Conservation (phyloP, 2,797 vertebrate species). For the Alcedo atthis region DNA sequence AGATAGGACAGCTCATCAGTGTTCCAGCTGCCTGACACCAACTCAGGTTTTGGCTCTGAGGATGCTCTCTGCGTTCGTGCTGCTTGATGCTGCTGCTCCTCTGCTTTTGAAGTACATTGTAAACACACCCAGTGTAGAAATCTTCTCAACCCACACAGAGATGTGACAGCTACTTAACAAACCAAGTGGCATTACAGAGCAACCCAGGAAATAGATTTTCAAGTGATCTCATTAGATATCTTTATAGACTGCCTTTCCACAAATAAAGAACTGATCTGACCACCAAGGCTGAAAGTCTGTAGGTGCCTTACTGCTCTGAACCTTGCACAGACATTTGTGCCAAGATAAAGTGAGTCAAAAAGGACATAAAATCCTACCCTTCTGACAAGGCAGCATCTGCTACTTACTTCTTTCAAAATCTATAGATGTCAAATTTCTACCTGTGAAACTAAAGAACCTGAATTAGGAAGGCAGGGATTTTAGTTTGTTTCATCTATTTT, state of each 20-base stretch:
- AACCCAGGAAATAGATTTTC: background rate
- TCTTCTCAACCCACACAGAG: background rate
- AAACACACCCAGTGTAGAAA: background rate
- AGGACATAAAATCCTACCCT: background rate
- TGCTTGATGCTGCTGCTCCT: background rate
- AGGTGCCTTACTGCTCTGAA: background rate
- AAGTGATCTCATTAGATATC: rapidly evolving
- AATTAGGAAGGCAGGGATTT: background rate
- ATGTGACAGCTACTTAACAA: background rate
- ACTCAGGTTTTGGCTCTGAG: rapidly evolving
- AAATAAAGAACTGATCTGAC: background rate
- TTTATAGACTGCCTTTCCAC: background rate
- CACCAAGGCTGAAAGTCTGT: background rate
- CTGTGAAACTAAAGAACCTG: background rate
- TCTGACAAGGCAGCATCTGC: background rate
- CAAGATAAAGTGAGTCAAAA: background rate
- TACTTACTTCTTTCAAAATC: background rate
- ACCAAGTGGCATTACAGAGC: background rate
- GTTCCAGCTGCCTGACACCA: background rate
- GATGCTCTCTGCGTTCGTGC: background rate
- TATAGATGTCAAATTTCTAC: background rate
- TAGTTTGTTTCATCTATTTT: background rate
- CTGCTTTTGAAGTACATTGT: background rate
- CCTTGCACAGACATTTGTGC: background rate
- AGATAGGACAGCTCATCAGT: background rate